Percentiles rank a stretch among this genome's conserved stretches.
Evolutionary conservation across 2,113 vertebrate genomes (phyloP).

Genomic region (Nothoprocta pentlandii): DNA sequence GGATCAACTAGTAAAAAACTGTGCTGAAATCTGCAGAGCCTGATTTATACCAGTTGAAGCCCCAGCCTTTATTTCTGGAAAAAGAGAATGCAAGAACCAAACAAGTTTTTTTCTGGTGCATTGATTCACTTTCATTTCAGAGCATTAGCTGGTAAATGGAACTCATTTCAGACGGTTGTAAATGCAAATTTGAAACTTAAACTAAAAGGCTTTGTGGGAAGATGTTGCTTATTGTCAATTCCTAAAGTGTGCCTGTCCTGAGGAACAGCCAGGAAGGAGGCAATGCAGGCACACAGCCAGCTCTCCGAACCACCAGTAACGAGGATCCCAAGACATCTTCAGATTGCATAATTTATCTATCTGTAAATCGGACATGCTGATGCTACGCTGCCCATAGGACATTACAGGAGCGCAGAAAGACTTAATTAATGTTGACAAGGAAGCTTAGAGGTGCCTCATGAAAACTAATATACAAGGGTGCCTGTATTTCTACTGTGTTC

Average conservation of each 20-base stretch:
- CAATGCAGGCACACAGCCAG: fast-evolving
- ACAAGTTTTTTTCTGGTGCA: background rate
- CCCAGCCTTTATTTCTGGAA: background rate
- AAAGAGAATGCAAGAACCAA: background rate
- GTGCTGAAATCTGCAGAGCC: background rate
- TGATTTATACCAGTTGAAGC: background rate
- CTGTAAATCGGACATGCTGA: background rate
- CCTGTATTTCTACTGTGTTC: fast-evolving
- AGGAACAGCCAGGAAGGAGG: background rate
- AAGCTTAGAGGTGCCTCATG: background rate
- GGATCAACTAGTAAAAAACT: background rate
- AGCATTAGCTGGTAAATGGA: background rate
- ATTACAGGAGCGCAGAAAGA: background rate
- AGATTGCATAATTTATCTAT: background rate
- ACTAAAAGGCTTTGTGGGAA: background rate
- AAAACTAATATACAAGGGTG: background rate
- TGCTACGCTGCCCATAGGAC: background rate
- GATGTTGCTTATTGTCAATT: background rate
- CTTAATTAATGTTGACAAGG: background rate
- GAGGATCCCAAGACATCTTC: background rate
- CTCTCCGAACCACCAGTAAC: background rate
- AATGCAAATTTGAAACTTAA: background rate
- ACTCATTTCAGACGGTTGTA: background rate
- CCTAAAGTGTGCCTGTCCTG: background rate
- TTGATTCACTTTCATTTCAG: background rate